A percentile compares a stretch with the other conserved stretches of the same genome.
Conservation (phyloP, 2,888 invertebrate genomes). For the Ectemnius lituratus region DNA sequence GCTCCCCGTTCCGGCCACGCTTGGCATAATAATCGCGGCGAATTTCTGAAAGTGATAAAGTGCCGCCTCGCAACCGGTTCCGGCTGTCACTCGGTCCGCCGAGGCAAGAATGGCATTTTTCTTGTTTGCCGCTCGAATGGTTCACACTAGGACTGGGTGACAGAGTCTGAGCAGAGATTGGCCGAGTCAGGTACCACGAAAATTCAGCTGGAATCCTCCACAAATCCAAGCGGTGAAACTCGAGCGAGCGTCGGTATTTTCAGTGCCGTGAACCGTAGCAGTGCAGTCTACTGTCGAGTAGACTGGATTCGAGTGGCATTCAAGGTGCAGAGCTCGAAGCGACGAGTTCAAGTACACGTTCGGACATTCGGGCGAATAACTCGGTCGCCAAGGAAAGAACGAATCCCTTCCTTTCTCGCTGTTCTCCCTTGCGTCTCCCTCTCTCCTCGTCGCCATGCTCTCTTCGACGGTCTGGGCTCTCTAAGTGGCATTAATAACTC, state of each 20-base stretch:
- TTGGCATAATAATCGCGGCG: background rate
- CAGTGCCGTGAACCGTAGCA: no score
- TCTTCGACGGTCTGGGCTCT: background rate
- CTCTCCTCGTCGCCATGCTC: background rate
- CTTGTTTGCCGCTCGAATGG: background rate
- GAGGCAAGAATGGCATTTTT: background rate
- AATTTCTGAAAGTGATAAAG: constrained; percentile 9
- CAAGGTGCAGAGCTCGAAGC: background rate
- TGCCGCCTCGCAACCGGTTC: background rate
- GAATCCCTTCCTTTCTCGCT: no score
- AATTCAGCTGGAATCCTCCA: no score
- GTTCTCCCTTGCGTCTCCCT: no score
- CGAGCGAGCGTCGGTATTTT: no score
- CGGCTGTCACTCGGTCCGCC: background rate
- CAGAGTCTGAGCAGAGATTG: no score
- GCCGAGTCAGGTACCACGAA: no score
- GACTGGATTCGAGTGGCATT: no score
- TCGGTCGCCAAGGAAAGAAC: constrained; percentile 1
- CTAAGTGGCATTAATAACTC: constrained; percentile 35
- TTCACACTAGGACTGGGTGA: no score
- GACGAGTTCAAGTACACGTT: constrained; percentile 4
- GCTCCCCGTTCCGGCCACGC: no score
- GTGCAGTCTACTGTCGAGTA: no score
- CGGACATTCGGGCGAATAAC: constrained; percentile 1
- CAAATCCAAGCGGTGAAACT: no score